Base-by-base conservation (phyloP, 37 sponge, comb jelly and placozoan species). In the Halisarca cf. caerulea region DNA sequence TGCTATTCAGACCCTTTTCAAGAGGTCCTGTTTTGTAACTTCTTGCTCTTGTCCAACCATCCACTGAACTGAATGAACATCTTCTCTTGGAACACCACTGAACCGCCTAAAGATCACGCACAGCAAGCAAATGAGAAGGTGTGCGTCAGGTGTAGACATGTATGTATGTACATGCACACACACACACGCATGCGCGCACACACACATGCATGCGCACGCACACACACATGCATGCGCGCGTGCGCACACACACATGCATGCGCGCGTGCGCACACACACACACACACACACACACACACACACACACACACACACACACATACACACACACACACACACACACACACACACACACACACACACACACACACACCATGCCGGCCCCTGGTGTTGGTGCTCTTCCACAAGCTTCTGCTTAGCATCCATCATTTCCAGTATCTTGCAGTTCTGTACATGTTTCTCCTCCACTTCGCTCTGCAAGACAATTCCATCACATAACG, bases 11-110 rank as follows among this genome's bases (percentile, higher is more conserved):
- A 27, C 69, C 69, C 35, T 68, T 68, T 68, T 34, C 30, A 34
- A 17, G 2, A 32, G 69, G 17, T 28, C 15, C 5, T 1, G 7
- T 68, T 68, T 68, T 32, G 34, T 1, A 32, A 18, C 69, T 28
- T 34, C 35, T 68, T 34, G n/a, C 34, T 68, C 69, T 27, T 68
- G 69, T 32, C 33, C 32, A 6, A 68, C 69, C 69, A 68, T 68
- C 69, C 69, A 68, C 69, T 68, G 33, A 2, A 68, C 69, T 32
- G 69, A 28, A 30, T 34, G 32, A 28, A 68, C 28, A 68, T 68
- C 69, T 28, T 68, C 69, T 17, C 30, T 34, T n/a, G 69, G 69
- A 28, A 68, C 69, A 34, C 69, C 69, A 68, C 35, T 68, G 34
- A 68, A 68, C 30, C 69, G 28, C 69, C 69, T 68, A 6, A 2